Base-by-base conservation (phyloP, 2,888 invertebrate species). In the Agrochola macilenta region DNA sequence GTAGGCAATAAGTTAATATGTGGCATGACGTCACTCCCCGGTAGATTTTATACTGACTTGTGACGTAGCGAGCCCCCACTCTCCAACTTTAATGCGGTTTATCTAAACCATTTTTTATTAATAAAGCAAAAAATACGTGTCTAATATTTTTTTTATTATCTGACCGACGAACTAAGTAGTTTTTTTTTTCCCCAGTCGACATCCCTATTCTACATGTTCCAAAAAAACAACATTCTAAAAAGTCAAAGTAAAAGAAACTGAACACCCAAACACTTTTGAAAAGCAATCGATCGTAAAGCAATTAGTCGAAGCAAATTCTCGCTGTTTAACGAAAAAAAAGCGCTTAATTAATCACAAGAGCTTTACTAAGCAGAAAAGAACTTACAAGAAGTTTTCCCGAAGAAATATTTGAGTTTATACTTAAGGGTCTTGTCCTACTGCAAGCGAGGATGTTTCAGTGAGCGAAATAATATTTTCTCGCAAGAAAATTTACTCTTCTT, bases 361-460 rank as follows among this genome's bases (percentile, higher is more conserved):
- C 85, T 88, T 88, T 86, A 85, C 83, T 87, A 79, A 87, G 88
- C 88, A 86, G 79, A 86, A 89, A 86, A 88, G 77, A 87, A 88
- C 76, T 83, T 83, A 78, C 81, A 65, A 84, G 82, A 88, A 87
- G 79, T 88, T 88, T 82, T 54, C 61, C 64, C 69, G 76, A 76
- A 83, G 82, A 87, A 87, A 88, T 88, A 89, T 90, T 89, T 87
- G 84, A 89, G 84, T 89, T 88, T 83, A 68, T 79, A 79, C 83
- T 79, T 85, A 85, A 60, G 54, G 84, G 23, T 0, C 17, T 54
- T 39, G 63, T 54, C 26, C 5, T n/a, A 68, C 58, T 68, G 81
- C 20, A 9, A 52, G 84, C 49, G 54, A 26, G 39, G 4, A 60
- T 35, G 9, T n/a, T 20, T 20, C 9, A 5, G 11, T 2, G 5